Evolutionary conservation across 2,113 vertebrate genomes (phyloP).

Genomic region (Labrus mixtus): DNA sequence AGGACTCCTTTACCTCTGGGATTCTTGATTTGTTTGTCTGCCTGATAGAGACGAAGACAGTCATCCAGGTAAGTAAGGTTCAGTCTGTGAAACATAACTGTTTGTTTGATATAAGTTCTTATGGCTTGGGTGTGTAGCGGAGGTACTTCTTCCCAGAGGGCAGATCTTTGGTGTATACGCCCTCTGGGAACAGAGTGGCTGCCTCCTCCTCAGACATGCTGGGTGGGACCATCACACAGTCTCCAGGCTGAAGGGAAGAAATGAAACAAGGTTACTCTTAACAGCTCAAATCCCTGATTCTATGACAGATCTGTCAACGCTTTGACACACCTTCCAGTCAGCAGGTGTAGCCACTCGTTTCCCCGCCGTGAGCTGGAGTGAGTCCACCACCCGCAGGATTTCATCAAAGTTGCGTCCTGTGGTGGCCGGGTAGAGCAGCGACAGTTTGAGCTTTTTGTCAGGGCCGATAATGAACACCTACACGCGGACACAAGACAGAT

Average conservation of each 20-base stretch:
- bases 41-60: neutral
- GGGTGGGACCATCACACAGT: slow-evolving; percentile 92
- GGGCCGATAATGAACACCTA: slow-evolving; percentile 94
- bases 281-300: neutral
- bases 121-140: slow-evolving; percentile 90
- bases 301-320: neutral
- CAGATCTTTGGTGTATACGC: slow-evolving; percentile 91
- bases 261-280: neutral
- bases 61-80: neutral
- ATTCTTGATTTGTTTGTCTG: neutral
- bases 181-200: slow-evolving; percentile 87
- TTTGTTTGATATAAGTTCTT: neutral
- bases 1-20: neutral
- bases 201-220: slow-evolving; percentile 90
- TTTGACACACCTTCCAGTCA: slow-evolving; percentile 89
- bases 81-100: neutral
- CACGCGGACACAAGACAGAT: neutral
- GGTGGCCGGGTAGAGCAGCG: slow-evolving; percentile 93
- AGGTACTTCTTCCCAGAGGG: slow-evolving; percentile 94
- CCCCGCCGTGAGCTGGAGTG: slow-evolving; percentile 90
- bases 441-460: slow-evolving; percentile 94
- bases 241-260: slow-evolving; percentile 83
- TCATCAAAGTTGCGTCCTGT: slow-evolving; percentile 96
- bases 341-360: slow-evolving; percentile 91
- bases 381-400: slow-evolving; percentile 92